Evolutionary conservation across 2,113 vertebrate genomes (phyloP).

Genomic region (Felis chaus): DNA sequence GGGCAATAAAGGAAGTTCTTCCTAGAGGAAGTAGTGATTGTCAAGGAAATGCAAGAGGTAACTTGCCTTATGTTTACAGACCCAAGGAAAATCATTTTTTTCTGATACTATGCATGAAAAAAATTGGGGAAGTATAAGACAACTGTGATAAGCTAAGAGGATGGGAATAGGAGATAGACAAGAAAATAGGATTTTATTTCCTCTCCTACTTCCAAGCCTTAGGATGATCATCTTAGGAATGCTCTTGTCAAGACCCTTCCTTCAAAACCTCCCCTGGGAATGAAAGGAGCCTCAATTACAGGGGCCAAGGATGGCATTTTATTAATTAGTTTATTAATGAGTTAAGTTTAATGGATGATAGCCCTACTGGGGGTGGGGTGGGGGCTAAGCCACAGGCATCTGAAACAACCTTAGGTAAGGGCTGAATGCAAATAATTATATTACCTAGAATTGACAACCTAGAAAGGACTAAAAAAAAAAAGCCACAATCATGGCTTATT

Average conservation of each 20-base stretch:
- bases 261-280: neutral
- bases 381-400: neutral
- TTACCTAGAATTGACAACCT: neutral
- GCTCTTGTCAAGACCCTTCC: neutral
- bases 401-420: neutral
- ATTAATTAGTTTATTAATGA: neutral
- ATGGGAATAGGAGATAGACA: neutral
- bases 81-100: neutral
- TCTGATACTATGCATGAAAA: neutral
- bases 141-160: neutral
- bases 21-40: neutral
- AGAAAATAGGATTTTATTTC: neutral
- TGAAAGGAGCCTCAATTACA: neutral
- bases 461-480: neutral
- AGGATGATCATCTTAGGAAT: neutral
- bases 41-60: neutral
- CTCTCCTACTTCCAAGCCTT: neutral
- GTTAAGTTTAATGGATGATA: neutral
- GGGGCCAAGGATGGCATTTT: neutral
- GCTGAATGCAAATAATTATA: neutral
- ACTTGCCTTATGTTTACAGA: neutral
- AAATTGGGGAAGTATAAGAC: neutral
- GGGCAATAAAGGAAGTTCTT: neutral
- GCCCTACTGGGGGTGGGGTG: too few species aligned
- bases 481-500: neutral